These are phyloP conservation scores for Chondrilla cf. caribensis DNA, from an alignment of 37 sponge, comb jelly and placozoan species.

Conservation along the genomic window DNA sequence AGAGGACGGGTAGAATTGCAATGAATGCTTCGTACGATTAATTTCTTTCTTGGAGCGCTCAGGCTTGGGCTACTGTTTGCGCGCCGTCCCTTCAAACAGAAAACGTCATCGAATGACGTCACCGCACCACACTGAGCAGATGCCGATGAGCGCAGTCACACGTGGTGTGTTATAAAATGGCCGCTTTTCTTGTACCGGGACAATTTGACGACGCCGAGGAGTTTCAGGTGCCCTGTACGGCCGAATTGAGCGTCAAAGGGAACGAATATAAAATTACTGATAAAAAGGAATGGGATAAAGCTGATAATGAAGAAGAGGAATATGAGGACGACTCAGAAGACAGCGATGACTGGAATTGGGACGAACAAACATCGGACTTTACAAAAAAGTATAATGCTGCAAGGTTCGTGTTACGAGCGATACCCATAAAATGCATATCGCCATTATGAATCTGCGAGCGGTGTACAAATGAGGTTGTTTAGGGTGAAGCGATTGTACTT, in stretches of 20 bases:
- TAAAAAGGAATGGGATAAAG: background rate
- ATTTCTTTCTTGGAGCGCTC: too few relatives aligned
- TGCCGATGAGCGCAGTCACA: too few relatives aligned
- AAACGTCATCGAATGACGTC: too few relatives aligned
- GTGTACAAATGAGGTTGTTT: too few relatives aligned
- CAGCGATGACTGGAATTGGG: slow-evolving; percentile 34
- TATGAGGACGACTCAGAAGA: slow-evolving; percentile 31
- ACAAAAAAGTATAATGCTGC: slow-evolving; percentile 82
- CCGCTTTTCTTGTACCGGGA: slow-evolving; percentile 6
- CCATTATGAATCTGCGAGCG: background rate
- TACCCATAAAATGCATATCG: background rate
- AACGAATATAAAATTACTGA: background rate
- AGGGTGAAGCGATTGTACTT: too few relatives aligned
- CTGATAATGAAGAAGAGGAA: slow-evolving; percentile 19
- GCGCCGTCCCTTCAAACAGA: too few relatives aligned
- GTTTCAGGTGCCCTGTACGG: background rate
- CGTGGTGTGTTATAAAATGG: background rate
- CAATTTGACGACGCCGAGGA: slow-evolving; percentile 50
- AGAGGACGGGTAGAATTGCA: too few relatives aligned
- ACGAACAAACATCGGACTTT: slow-evolving; percentile 45
- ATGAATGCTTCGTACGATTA: too few relatives aligned
- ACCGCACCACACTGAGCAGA: too few relatives aligned
- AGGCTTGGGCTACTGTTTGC: too few relatives aligned
- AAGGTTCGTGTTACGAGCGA: slow-evolving; percentile 16
- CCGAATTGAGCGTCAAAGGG: too few relatives aligned